Base-by-base conservation (phyloP, 2,888 invertebrate genomes). In the Drosophila putrida region DNA sequence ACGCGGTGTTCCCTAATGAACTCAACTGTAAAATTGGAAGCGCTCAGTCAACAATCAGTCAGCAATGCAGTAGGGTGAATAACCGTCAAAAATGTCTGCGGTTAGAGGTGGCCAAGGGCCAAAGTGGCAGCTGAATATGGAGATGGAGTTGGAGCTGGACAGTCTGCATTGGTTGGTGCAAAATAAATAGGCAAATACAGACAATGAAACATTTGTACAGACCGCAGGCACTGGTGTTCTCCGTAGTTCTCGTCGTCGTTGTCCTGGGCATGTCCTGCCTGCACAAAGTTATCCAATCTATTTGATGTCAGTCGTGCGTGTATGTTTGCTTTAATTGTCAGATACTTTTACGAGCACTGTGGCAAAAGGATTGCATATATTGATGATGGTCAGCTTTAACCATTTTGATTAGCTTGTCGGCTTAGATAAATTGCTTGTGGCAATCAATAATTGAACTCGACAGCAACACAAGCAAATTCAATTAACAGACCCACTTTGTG, bases 181-280 rank as follows among this genome's bases (percentile, higher is more conserved):
- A 75, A 71, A 71, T 75, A 86, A 83, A 88, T 82, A 70, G 75
- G 71, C 68, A 86, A 77, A 80, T 58, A 83, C 81, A 72, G 83
- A 76, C 77, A 82, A 82, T 71, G 67, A 70, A 78, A 79, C 82
- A 79, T 57, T 66, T 54, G 67, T 69, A 36, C 63, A 46, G 63
- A 50, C 81, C 62, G 46, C 64, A 70, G 58, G 63, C 64, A 10
- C 35, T 54, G 47, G 20, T 20, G 13, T 27, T n/a, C 11, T 9
- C 15, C n/a, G n/a, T n/a, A n/a, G 10, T 41, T 10, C 41, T 41
- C 20, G 2, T 25, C 47, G 13, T 27, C 25, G 6, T 35, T 36
- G 33, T 44, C 35, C 39, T 50, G 36, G n/a, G 10, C 36, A 44
- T 25, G 13, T 71, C 53, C 55, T 43, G 59, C 70, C 20, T 20